Conservation (phyloP, 2,113 vertebrate genomes). For the Drymodes brunneopygia region DNA sequence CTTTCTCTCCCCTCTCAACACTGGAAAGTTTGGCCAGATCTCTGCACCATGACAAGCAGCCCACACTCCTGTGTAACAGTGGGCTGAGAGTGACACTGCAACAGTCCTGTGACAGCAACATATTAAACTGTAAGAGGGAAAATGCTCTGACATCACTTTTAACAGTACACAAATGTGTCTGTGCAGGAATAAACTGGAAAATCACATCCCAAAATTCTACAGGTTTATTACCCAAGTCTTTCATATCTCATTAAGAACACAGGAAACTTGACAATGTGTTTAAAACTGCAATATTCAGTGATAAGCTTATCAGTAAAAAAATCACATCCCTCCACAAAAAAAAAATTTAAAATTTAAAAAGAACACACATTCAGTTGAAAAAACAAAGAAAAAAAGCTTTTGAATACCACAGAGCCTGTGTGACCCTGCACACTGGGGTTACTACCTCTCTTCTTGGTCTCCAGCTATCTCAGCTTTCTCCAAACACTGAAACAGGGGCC, state of each 20-base stretch:
- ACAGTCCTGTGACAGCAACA: accelerated
- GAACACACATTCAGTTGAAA: neutral
- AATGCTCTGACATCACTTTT: neutral
- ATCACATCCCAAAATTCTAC: neutral
- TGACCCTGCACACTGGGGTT: neutral
- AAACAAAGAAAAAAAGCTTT: neutral
- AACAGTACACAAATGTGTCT: neutral
- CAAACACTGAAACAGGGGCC: neutral
- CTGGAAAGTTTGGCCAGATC: neutral
- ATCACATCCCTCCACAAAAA: neutral
- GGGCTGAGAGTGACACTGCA: neutral
- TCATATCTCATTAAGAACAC: neutral
- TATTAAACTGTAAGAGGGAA: neutral
- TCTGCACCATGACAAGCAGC: neutral
- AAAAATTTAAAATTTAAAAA: neutral
- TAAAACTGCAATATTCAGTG: neutral
- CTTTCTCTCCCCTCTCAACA: neutral
- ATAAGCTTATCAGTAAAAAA: neutral
- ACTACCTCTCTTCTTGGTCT: neutral
- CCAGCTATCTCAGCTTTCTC: neutral
- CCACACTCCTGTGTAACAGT: neutral
- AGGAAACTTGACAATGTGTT: neutral
- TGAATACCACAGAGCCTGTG: neutral
- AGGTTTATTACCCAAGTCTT: neutral
- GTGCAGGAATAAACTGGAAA: neutral